Evolutionary conservation across 2,888 invertebrate genomes (phyloP).

Genomic region (Gastracanthus pulcherrimus): DNA sequence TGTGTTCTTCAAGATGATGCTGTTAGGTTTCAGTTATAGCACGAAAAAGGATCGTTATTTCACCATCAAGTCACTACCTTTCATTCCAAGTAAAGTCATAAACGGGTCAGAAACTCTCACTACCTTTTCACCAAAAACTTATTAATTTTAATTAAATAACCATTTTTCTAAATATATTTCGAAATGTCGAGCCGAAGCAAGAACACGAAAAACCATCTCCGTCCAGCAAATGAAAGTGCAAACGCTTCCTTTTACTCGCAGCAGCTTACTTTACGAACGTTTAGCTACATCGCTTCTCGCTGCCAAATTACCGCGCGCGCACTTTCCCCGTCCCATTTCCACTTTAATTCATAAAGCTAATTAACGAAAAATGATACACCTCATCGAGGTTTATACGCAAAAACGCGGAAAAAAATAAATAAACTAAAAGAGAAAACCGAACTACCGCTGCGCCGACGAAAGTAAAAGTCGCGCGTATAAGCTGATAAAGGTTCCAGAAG

Average conservation of each 20-base stretch:
- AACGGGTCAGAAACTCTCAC: too few relatives aligned
- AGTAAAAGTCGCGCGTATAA: background rate
- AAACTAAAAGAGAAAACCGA: background rate
- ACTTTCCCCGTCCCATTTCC: background rate
- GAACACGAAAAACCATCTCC: background rate
- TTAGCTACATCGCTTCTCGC: too few relatives aligned
- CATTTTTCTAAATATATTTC: too few relatives aligned
- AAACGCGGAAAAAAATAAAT: background rate
- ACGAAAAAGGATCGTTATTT: too few relatives aligned
- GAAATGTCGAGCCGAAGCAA: background rate
- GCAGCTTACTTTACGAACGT: too few relatives aligned
- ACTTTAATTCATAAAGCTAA: background rate
- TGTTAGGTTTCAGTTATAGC: too few relatives aligned
- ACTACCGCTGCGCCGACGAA: background rate
- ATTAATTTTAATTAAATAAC: too few relatives aligned
- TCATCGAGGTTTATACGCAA: background rate
- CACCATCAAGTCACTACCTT: too few relatives aligned
- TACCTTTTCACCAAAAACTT: too few relatives aligned
- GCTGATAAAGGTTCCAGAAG: background rate
- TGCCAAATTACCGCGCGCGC: background rate
- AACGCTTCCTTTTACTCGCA: background rate
- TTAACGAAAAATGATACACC: conserved; percentile 7
- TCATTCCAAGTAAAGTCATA: too few relatives aligned
- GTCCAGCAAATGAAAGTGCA: background rate
- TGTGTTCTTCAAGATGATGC: too few relatives aligned